Evolutionary conservation across 1,140 invertebrate species (phyloP).

Genomic region (Zaprionus ghesquierei): DNA sequence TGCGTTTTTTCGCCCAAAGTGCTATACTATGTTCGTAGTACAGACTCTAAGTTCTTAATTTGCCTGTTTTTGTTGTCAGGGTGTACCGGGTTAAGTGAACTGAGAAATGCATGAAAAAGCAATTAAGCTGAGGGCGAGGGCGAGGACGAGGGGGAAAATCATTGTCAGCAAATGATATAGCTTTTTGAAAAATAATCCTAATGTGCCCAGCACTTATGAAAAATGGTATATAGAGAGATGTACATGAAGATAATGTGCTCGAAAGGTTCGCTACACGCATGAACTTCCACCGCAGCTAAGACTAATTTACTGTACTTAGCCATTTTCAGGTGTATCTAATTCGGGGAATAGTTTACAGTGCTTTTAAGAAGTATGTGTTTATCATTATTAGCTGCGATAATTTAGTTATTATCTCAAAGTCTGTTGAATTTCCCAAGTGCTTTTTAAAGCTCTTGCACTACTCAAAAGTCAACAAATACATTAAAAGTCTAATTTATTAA

Average conservation of each 20-base stretch:
- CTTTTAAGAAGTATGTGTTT: background rate
- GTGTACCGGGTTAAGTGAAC: slow-evolving; percentile 20
- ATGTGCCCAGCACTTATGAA: background rate
- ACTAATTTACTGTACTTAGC: background rate
- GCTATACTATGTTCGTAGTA: slow-evolving; percentile 5
- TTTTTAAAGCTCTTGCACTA: background rate
- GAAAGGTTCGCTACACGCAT: background rate
- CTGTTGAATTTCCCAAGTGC: background rate
- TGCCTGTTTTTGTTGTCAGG: background rate
- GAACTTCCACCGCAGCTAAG: background rate
- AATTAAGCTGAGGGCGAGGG: slow-evolving; percentile 22
- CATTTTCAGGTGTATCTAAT: background rate
- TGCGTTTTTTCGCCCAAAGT: background rate
- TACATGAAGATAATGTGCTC: background rate
- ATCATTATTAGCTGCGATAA: background rate
- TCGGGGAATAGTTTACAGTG: background rate
- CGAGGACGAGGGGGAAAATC: background rate
- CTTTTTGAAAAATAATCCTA: background rate
- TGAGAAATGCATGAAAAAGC: slow-evolving; percentile 26
- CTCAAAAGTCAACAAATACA: background rate
- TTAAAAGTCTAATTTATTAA: background rate
- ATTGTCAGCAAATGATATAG: slow-evolving; percentile 5
- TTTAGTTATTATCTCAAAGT: background rate
- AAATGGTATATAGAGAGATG: background rate
- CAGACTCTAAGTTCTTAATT: background rate